Evolutionary conservation across 2,113 vertebrate genomes (phyloP).

Genomic region (Turdus rufiventris): DNA sequence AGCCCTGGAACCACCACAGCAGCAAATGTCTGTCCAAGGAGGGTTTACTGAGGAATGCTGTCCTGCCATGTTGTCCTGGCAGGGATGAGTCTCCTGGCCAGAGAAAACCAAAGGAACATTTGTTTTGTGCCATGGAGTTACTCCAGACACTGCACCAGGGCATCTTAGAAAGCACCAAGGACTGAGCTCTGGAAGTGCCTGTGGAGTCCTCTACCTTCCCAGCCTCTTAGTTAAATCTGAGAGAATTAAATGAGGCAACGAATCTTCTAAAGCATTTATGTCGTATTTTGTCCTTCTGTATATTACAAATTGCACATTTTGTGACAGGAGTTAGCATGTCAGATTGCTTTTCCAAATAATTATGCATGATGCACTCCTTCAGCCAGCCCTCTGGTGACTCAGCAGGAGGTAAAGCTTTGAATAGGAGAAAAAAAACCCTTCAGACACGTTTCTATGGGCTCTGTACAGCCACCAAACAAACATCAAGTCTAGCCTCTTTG

Average conservation of each 20-base stretch:
- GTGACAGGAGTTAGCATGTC: neutral
- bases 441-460: neutral
- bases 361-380: neutral
- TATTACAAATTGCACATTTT: neutral
- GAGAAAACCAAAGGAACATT: neutral
- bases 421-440: neutral
- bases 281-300: neutral
- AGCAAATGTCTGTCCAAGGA: neutral
- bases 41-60: neutral
- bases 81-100: neutral
- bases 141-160: accelerated
- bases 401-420: conserved; percentile 21
- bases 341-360: conserved; percentile 4
- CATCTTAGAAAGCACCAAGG: neutral
- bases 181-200: accelerated
- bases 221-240: neutral
- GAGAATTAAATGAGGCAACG: neutral
- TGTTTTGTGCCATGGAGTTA: neutral
- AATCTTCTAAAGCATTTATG: neutral
- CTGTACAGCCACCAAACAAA: neutral
- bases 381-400: neutral
- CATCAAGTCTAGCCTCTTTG: neutral
- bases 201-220: neutral
- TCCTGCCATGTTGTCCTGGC: neutral
- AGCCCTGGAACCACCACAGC: neutral